Base-by-base conservation (phyloP, 2,113 vertebrate genomes). In the Clupea harengus region DNA sequence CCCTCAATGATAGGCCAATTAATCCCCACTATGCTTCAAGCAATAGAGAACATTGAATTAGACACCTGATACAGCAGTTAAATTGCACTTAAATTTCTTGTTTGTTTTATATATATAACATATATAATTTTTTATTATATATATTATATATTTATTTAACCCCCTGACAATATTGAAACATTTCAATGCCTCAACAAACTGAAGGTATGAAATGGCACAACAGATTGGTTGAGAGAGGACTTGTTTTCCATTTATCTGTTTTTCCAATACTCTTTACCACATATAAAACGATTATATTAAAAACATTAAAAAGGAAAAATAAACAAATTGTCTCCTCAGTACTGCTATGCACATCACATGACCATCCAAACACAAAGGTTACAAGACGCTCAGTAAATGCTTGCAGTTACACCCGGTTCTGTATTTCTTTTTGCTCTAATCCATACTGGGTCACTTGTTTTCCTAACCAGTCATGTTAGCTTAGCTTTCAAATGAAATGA, bases 11-110 rank as follows among this genome's bases (percentile, higher is more conserved):
- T 39, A 78, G 72, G 72, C 72, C 72, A 78, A 78, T 78, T 78
- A 17, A 78, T 78, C 15, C 72, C 64, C 72, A 78, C 72, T 78
- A 78, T 78, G 72, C 72, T 78, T 45, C 80, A 85, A 49, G 28
- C 81, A 22, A 46, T 67, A 85, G 72, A 86, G 86, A 82, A 84
- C 28, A 78, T 39, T 78, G 72, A 78, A 78, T 78, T 78, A 78
- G 28, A 78, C 72, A 78, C 72, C 72, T 28, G 47, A 82, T 52
- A 83, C 84, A 85, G 47, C 81, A 81, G 89, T 78, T 45, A 92
- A 90, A 92, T 93, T 92, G 91, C 92, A 92, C 91, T 89, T 92
- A 45, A 46, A 89, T 50, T n/a, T 18, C 83, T 39, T 83, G 72
- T 78, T 78, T 78, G 64, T 67, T 28, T 28, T 67, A 85, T 64